phyloP scores from a whole-genome alignment of 2,888 invertebrate species.

The Syrphus vitripennis region DNA sequence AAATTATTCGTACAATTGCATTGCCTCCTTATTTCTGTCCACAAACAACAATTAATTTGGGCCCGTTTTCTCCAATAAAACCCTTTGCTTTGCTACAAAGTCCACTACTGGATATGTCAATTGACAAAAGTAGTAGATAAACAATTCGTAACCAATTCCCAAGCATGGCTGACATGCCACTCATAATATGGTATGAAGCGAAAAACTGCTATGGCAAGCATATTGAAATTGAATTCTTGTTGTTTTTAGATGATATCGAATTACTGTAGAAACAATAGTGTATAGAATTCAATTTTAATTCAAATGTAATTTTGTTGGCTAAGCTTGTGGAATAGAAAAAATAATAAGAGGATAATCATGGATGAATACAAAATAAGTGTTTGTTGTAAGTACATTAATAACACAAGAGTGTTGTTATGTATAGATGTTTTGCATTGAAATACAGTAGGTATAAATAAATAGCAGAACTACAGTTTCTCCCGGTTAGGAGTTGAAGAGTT shows the following conservation, averaged over 20 bases:
- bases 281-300: not conserved
- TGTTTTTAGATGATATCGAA: not conserved
- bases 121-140: not conserved
- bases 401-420: not conserved
- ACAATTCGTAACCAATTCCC: not conserved
- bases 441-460: no score
- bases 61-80: no score
- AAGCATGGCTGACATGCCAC: not conserved
- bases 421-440: not conserved
- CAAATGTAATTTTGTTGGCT: not conserved
- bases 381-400: not conserved
- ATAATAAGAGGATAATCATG: not conserved
- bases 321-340: not conserved
- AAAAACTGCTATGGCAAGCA: not conserved
- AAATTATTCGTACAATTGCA: no score
- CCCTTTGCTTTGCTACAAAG: not conserved
- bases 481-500: no score
- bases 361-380: not conserved
- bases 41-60: no score
- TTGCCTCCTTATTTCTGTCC: no score
- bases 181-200: not conserved
- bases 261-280: not conserved
- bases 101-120: not conserved
- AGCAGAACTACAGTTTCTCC: no score
- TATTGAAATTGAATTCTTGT: not conserved